Evolutionary conservation across 2,797 vertebrate genomes (phyloP).

Genomic region (Eulemur rubriventer): DNA sequence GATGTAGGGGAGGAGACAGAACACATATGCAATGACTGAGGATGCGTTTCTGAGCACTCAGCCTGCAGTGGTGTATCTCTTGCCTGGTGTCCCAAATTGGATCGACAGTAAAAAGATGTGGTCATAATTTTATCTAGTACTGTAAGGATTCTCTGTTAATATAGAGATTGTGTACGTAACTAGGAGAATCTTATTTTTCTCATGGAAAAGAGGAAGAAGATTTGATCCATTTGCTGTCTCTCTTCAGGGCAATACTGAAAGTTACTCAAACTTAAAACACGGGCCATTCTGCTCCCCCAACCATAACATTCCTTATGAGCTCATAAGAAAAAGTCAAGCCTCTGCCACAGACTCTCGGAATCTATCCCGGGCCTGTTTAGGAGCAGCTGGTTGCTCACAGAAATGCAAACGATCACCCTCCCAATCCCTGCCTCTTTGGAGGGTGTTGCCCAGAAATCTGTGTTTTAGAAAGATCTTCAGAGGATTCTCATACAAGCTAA

Average conservation of each 20-base stretch:
- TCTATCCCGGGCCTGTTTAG: no score
- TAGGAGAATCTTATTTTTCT: background rate
- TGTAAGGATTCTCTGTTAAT: background rate
- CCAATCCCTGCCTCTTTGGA: background rate
- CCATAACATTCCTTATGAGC: constrained; percentile 40
- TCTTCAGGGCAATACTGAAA: constrained; percentile 56
- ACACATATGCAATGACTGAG: background rate
- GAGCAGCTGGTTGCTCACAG: no score
- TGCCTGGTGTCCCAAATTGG: background rate
- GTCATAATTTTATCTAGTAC: background rate
- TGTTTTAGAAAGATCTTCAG: background rate
- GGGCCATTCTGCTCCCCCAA: constrained; percentile 7
- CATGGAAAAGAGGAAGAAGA: background rate
- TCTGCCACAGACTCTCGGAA: background rate
- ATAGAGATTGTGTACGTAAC: background rate
- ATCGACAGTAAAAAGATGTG: background rate
- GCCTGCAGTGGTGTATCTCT: background rate
- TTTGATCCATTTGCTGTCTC: background rate
- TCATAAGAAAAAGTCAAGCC: background rate
- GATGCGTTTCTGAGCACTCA: background rate
- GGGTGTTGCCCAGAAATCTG: background rate
- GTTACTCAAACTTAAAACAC: constrained; percentile 61
- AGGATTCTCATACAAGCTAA: background rate
- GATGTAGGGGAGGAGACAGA: background rate
- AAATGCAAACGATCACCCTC: background rate